Percentiles rank a stretch among this genome's conserved stretches.
phyloP scores from a whole-genome alignment of 2,888 invertebrate genomes.

The Psylliodes chrysocephalus region DNA sequence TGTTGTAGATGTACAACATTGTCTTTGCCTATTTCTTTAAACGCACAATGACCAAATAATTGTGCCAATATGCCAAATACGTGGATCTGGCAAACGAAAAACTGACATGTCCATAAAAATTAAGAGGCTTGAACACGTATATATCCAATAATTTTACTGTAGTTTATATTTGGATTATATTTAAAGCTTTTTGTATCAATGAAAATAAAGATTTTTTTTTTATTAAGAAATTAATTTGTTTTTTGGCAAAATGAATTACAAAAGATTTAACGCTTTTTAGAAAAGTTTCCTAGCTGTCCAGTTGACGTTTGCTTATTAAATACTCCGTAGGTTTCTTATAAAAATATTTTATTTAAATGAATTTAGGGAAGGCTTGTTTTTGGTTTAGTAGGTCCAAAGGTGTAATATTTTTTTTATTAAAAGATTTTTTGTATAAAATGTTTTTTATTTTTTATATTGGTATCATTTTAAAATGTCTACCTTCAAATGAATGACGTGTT shows the following conservation, averaged over 20 bases:
- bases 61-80: slow-evolving; percentile 14
- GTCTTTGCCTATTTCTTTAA: neutral
- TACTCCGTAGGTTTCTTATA: slow-evolving; percentile 30
- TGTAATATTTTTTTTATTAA: slow-evolving; percentile 33
- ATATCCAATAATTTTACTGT: slow-evolving; percentile 5
- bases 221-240: slow-evolving; percentile 18
- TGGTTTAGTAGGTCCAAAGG: slow-evolving; percentile 22
- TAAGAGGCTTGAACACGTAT: slow-evolving; percentile 6
- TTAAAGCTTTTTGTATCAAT: neutral
- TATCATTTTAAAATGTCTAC: no score
- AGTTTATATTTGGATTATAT: neutral
- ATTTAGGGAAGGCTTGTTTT: slow-evolving; percentile 35
- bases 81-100: neutral
- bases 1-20: neutral
- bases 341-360: slow-evolving; percentile 36
- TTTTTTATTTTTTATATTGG: neutral
- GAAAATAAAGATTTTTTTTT: slow-evolving; percentile 5
- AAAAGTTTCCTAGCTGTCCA: no score
- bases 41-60: slow-evolving; percentile 18
- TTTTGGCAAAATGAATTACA: slow-evolving; percentile 10
- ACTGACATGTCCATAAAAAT: no score
- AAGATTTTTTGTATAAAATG: slow-evolving; percentile 27
- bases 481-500: no score
- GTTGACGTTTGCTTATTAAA: no score
- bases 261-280: no score